Conservation (phyloP, 2,113 vertebrate genomes). For the Mobula hypostoma region DNA sequence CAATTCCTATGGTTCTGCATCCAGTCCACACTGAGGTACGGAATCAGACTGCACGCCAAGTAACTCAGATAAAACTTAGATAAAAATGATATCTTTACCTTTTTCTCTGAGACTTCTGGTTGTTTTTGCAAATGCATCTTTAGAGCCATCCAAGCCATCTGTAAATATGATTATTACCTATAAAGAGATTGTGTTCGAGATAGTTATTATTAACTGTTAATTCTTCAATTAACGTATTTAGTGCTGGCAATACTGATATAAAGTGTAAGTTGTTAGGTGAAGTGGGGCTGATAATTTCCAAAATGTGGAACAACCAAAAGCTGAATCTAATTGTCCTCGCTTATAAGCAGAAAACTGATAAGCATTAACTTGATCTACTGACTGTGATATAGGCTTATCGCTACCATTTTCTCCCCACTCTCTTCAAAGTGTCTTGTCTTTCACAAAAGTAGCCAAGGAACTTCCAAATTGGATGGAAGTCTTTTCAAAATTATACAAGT, state of each 20-base stretch:
- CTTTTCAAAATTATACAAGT: not conserved
- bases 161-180: constrained; percentile 78
- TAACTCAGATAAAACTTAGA: not conserved
- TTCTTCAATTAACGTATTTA: not conserved
- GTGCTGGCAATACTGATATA: not conserved
- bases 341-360: not conserved
- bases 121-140: constrained; percentile 54
- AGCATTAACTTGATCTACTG: not conserved
- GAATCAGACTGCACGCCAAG: not conserved
- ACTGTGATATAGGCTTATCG: no score
- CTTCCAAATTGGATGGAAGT: not conserved
- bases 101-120: constrained; percentile 51
- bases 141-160: constrained; percentile 67
- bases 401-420: no score
- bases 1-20: no score
- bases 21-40: not conserved
- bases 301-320: not conserved
- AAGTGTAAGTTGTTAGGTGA: not conserved
- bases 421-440: not conserved
- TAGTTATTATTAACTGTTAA: not conserved
- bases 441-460: not conserved
- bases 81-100: constrained; percentile 49
- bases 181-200: constrained; percentile 37
- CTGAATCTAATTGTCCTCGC: not conserved
- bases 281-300: not conserved